Conservation (phyloP, 2,888 invertebrate species). For the Glyphotaelius pellucidus region DNA sequence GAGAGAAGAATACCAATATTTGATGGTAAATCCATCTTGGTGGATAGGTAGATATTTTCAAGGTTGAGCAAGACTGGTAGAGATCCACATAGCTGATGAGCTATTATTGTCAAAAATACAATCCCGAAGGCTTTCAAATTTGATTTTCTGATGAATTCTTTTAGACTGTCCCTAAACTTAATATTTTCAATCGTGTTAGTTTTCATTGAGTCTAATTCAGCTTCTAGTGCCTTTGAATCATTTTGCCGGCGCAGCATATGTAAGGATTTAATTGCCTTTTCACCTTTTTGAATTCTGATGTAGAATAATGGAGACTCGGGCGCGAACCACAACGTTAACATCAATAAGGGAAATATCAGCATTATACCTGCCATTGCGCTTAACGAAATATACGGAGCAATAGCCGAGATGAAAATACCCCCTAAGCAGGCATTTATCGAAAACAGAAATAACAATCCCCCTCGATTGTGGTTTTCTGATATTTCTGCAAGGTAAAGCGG, state of each 20-base stretch:
- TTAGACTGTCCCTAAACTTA: conserved; percentile 35
- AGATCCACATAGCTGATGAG: conserved; percentile 52
- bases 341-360: conserved; percentile 63
- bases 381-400: conserved; percentile 63
- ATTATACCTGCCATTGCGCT: conserved; percentile 58
- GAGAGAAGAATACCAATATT: conserved; percentile 48
- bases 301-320: conserved; percentile 66
- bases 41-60: conserved; percentile 42
- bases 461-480: conserved; percentile 63
- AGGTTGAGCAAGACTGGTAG: conserved; percentile 40
- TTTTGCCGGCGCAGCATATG: conserved; percentile 41
- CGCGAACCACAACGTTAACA: conserved; percentile 57
- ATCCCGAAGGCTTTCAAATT: conserved; percentile 54
- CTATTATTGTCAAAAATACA: conserved; percentile 33
- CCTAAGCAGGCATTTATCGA: conserved; percentile 44
- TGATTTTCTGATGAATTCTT: conserved; percentile 38
- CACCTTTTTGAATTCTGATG: conserved; percentile 48
- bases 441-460: conserved; percentile 56
- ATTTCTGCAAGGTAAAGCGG: conserved; percentile 66
- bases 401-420: conserved; percentile 53
- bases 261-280: conserved; percentile 49
- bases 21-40: conserved; percentile 41
- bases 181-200: conserved; percentile 40
- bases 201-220: conserved; percentile 51
- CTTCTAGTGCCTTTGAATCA: conserved; percentile 25